Percentiles rank a stretch among this genome's conserved stretches.
Conservation (phyloP, 2,888 invertebrate genomes). For the Melanostoma scalare region DNA sequence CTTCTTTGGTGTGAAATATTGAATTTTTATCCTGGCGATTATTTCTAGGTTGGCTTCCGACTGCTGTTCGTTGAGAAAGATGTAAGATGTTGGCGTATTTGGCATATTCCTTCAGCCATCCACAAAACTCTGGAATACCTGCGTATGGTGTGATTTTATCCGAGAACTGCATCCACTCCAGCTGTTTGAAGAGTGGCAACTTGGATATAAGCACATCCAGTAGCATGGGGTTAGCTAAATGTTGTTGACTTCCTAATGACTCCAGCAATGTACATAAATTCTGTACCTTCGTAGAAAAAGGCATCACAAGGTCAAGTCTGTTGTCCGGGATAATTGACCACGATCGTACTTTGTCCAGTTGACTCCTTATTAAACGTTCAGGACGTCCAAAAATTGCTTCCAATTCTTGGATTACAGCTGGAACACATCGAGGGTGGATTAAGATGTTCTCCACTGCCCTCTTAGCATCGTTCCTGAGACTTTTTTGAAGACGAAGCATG, state of each 20-base stretch:
- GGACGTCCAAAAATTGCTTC: conserved; percentile 55
- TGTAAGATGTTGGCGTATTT: conserved; percentile 3
- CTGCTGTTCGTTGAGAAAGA: not conserved
- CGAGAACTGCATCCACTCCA: conserved; percentile 18
- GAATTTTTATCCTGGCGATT: not conserved
- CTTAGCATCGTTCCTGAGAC: conserved; percentile 41
- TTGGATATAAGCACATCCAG: not conserved
- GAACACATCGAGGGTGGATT: conserved; percentile 56
- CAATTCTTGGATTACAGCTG: conserved; percentile 44
- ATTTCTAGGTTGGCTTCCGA: not conserved
- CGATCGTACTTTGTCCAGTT: conserved; percentile 39
- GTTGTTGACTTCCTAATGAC: not conserved
- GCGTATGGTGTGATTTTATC: conserved; percentile 2
- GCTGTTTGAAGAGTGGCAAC: not conserved
- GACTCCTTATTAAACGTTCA: conserved; percentile 58
- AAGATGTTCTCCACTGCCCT: conserved; percentile 50
- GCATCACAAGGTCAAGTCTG: not conserved
- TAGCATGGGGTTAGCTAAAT: not conserved
- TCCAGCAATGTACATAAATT: not conserved
- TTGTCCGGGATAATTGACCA: not conserved
- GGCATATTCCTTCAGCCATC: not conserved
- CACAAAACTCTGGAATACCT: not conserved
- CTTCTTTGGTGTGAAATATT: conserved; percentile 1
- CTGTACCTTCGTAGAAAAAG: not conserved
- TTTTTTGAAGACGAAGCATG: conserved; percentile 40